Evolutionary conservation across 2,797 vertebrate genomes (phyloP).

Genomic region (Momotus momota): DNA sequence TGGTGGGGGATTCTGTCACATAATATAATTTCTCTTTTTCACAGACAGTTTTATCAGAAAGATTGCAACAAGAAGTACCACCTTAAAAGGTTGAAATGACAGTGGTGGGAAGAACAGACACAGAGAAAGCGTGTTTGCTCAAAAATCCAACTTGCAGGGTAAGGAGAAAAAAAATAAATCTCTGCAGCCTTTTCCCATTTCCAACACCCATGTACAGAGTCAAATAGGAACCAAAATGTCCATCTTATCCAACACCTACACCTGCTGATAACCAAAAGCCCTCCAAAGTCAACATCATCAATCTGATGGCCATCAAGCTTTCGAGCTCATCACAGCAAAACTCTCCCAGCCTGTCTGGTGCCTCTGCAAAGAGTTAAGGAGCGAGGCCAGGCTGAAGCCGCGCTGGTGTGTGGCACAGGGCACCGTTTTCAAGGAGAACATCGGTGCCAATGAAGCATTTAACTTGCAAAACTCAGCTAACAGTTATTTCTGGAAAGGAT

Average conservation of each 20-base stretch:
- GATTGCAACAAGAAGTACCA: neutral
- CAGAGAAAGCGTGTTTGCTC: neutral
- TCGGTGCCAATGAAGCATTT: neutral
- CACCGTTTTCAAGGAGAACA: neutral
- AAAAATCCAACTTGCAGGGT: neutral
- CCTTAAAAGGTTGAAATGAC: neutral
- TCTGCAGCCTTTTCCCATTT: neutral
- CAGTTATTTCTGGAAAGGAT: neutral
- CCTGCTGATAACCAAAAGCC: neutral
- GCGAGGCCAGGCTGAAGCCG: neutral
- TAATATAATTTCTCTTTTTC: neutral
- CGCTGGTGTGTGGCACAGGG: neutral
- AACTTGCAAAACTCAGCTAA: neutral
- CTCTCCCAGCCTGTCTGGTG: neutral
- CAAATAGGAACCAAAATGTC: neutral
- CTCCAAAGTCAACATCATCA: neutral
- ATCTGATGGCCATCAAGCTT: neutral
- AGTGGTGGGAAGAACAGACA: neutral
- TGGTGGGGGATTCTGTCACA: neutral
- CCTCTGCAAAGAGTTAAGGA: neutral
- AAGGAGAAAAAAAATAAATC: neutral
- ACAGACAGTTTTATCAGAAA: neutral
- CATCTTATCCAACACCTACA: neutral
- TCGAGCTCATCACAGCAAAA: neutral
- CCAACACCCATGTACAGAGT: rapidly evolving